Evolutionary conservation across 2,113 vertebrate species (phyloP), one percentile per base, ranked within the genome.

Genomic region (Dipodomys ordii): DNA sequence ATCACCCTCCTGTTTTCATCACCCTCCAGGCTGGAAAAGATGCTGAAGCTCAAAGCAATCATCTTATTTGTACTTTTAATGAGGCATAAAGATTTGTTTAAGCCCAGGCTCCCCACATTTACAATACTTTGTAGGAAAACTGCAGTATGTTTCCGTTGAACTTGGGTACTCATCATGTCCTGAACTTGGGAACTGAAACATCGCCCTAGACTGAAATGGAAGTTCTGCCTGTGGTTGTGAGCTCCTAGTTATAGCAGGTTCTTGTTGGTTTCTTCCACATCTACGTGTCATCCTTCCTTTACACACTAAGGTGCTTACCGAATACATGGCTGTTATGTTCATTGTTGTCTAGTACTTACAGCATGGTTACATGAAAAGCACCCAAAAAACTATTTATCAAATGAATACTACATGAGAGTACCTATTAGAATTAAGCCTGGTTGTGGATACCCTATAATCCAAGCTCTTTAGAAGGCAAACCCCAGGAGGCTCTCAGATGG

Each of bases 11-110:
- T 27, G 15, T 11, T 39, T 39, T 7, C 15, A 68, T 30, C 28
- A 35, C 2, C 6, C 22, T 73, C 80, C 32, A 72, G 67, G 67
- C 46, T 83, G 44, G 67, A 79, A 94, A 90, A 90, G 46, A 76
- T 80, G 78, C 60, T 57, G 13, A 80, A 91, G n/a, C 65, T 20
- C 65, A 91, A 46, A 76, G 32, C 49, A 35, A 68, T 74, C 53
- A 71, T 86, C 39, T 69, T 65, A 69, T 89, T 65, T 93, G 67
- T 30, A 62, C 77, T 87, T 80, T 84, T 68, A 80, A 39, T 92
- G 69, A 92, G 87, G 74, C 62, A 68, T 35, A 91, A 74, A 86
- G 32, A 39, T 67, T 30, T 49, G 85, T 85, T 79, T 7, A 20
- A 9, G 28, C 10, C 19, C n/a, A 74, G 23, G 23, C 60, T 95